Evolutionary conservation across 2,888 invertebrate genomes (phyloP), one percentile per base, ranked within the genome.

Genomic region (Drosophila percnosoma): DNA sequence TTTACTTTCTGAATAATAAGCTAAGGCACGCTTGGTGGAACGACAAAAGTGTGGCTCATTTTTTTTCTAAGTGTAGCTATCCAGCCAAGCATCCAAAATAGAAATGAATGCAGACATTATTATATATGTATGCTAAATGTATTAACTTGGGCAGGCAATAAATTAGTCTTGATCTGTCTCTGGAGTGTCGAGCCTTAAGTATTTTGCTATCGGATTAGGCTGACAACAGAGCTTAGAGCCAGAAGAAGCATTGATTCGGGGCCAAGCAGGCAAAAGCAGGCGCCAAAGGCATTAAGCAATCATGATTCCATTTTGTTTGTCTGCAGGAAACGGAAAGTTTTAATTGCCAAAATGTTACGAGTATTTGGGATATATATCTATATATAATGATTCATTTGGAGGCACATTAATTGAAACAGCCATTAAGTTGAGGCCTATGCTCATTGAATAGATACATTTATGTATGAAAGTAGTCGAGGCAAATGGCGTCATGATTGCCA

Each of bases 401-500:
- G 55, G 55, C 68, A 55, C 70, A 65, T 83, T 75, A 78, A 80
- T 73, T 83, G 33, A 70, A 72, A 75, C 63, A 64, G 68, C 58
- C 63, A 67, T 67, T 60, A 59, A 21, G 11, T 45, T 54, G 24
- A 52, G 38, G 60, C 34, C 36, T 29, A 60, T 60, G 34, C 10
- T 49, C 36, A 29, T 45, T 53, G 70, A 69, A 78, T 73, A 27
- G 49, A 80, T 72, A 87, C 68, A 75, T 78, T 78, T 79, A 83
- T 79, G 71, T 82, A 80, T 60, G 60, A 68, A 73, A 61, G 82
- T 64, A 62, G 61, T 63, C 48, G 54, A 64, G 60, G 49, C 67
- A 40, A 78, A 84, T 84, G 84, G 73, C 82, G 82, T 87, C 84
- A 89, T 83, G 68, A 72, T 72, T 70, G 66, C 63, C 21, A 87